Evolutionary conservation across 2,888 invertebrate species (phyloP).

Genomic region (Tetranychus truncatus): DNA sequence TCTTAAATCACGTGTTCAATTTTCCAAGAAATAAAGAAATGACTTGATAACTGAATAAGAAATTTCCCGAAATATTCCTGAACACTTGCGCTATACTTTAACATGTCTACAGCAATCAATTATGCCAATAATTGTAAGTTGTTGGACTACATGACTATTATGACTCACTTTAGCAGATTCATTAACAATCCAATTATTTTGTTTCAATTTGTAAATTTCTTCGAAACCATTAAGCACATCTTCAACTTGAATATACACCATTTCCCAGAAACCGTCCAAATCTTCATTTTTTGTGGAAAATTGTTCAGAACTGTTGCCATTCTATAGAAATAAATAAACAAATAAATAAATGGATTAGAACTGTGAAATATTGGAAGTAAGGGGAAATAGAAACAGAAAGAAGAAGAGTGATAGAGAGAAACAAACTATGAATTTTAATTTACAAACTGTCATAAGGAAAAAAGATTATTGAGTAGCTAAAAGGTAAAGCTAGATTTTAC

Average conservation of each 20-base stretch:
- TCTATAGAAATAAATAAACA: conserved; percentile 33
- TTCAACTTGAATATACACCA: conserved; percentile 76
- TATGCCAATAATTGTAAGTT: neutral
- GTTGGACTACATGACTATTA: neutral
- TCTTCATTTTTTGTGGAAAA: conserved; percentile 76
- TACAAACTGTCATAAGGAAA: too few species aligned
- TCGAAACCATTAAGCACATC: conserved; percentile 47
- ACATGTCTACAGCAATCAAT: too few species aligned
- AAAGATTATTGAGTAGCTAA: neutral
- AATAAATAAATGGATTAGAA: conserved; percentile 4
- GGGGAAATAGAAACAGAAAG: neutral
- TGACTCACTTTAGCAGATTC: neutral
- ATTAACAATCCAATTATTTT: conserved; percentile 25
- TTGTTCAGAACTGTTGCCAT: conserved; percentile 51
- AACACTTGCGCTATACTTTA: too few species aligned
- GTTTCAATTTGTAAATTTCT: conserved; percentile 22
- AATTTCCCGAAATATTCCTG: too few species aligned
- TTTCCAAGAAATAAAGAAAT: too few species aligned
- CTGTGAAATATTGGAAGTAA: neutral
- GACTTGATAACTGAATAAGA: too few species aligned
- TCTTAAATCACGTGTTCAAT: too few species aligned
- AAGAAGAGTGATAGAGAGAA: too few species aligned
- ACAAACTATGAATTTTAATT: too few species aligned
- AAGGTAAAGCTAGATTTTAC: neutral
- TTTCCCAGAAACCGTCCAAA: conserved; percentile 91